Evolutionary conservation across 2,888 invertebrate species (phyloP), one percentile per base, ranked within the genome.

Genomic region (Herminia tarsipennalis): DNA sequence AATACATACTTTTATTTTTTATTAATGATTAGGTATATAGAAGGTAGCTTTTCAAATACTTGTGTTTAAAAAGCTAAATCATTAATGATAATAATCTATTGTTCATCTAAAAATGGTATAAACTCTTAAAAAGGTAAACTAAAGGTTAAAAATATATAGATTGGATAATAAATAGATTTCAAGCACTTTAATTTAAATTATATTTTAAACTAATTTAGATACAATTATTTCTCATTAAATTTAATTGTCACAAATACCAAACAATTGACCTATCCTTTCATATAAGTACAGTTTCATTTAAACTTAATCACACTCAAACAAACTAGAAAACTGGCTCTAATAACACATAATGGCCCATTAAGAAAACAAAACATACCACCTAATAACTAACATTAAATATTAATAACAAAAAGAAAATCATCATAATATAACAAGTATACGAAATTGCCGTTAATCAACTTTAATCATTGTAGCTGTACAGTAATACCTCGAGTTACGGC

Each of bases 361-460:
- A 50, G 21, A 48, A 58, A 64, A 62, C 64, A 57, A 65, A 65
- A 62, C 62, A 63, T 54, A 49, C 27, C 55, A 49, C 42, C 51
- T 63, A 74, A 74, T 71, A 65, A 68, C 69, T 57, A 65, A 58
- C 58, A 70, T 66, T 65, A 60, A 63, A 69, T 70, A 66, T 76
- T 74, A 78, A 78, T 77, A 78, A 77, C 69, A 72, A n/a, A n/a
- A n/a, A 80, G 73, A 78, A 78, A 80, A 79, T 76, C 72, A 76
- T 75, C 78, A 79, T 83, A 80, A 81, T 79, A 73, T 76, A 68
- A 57, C 67, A 61, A 76, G 81, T 82, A 73, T 70, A 81, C 71
- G 50, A 85, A 88, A 88, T 87, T 82, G 78, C 79, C 49, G 68
- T 77, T 84, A 87, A 88, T 88, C 80, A 83, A 78, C 80, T 64